A percentile compares a stretch with the other conserved stretches of the same genome.
Evolutionary conservation across 2,113 vertebrate species (phyloP).

Genomic region (Cyanoderma ruficeps): DNA sequence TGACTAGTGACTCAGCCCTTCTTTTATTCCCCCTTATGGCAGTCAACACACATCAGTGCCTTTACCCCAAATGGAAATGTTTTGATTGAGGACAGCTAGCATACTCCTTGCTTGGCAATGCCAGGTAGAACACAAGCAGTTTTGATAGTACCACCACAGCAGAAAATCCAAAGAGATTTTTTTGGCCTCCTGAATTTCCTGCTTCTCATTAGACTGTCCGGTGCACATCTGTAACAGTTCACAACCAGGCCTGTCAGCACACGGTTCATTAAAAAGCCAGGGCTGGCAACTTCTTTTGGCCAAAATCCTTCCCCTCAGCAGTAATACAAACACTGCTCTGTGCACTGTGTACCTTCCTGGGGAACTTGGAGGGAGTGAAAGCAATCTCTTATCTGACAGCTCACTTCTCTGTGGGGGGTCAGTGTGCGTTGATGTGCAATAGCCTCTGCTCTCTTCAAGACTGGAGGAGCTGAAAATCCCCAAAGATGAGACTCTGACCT

Average conservation of each 20-base stretch:
- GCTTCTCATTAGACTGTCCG: background rate
- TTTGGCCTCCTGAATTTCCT: background rate
- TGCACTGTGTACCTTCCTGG: background rate
- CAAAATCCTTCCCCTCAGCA: background rate
- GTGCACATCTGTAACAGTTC: conserved; percentile 50
- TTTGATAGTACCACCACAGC: background rate
- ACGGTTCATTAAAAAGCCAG: background rate
- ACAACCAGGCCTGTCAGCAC: conserved; percentile 20
- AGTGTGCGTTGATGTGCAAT: background rate
- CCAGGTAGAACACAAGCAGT: background rate
- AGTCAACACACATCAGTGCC: background rate
- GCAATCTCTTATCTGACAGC: background rate
- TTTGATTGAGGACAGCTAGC: background rate
- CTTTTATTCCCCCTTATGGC: conserved; percentile 27
- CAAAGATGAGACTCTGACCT: background rate
- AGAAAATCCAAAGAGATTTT: background rate
- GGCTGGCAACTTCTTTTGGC: conserved; percentile 33
- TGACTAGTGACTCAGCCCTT: background rate
- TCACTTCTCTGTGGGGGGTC: background rate
- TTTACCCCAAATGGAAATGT: conserved; percentile 23
- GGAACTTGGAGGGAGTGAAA: background rate
- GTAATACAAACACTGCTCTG: background rate
- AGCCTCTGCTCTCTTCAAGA: background rate
- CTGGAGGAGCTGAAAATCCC: conserved; percentile 23
- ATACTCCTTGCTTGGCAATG: rapidly evolving